These are phyloP conservation scores for Mormyrus iriodes DNA, from an alignment of 2,113 vertebrate genomes.

Conservation along the genomic window DNA sequence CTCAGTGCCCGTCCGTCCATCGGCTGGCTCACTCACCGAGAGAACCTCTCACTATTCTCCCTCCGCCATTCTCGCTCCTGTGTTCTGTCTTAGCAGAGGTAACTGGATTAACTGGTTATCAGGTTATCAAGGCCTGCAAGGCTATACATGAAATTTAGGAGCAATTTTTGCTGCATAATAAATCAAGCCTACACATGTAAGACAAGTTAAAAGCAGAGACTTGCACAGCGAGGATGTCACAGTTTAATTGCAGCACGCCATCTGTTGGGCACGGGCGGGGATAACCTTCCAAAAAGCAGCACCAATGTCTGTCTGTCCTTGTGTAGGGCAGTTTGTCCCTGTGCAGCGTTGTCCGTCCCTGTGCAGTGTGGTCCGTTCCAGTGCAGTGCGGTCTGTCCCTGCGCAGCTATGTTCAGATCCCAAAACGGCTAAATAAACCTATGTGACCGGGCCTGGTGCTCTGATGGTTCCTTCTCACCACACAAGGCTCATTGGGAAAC, in stretches of 20 bases:
- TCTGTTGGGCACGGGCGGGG: too few species aligned
- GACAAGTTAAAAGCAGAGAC: too few species aligned
- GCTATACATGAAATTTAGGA: neutral
- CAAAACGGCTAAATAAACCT: neutral
- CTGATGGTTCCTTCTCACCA: too few species aligned
- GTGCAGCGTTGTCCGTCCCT: neutral
- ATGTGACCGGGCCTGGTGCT: too few species aligned
- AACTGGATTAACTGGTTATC: neutral
- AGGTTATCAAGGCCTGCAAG: neutral
- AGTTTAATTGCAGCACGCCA: too few species aligned
- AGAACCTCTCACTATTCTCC: neutral
- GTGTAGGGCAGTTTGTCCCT: neutral
- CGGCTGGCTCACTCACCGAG: neutral
- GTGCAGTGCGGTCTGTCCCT: neutral
- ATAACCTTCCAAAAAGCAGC: neutral
- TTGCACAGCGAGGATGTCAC: too few species aligned
- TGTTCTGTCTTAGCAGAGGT: neutral
- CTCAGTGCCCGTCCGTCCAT: neutral
- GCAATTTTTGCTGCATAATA: neutral
- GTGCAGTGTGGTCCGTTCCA: neutral
- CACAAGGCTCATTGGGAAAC: neutral
- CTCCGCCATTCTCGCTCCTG: neutral
- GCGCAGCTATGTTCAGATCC: neutral
- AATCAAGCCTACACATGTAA: too few species aligned
- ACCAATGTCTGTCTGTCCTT: neutral